phyloP scores from a whole-genome alignment of 2,888 invertebrate species.

The Hypsopygia costalis region DNA sequence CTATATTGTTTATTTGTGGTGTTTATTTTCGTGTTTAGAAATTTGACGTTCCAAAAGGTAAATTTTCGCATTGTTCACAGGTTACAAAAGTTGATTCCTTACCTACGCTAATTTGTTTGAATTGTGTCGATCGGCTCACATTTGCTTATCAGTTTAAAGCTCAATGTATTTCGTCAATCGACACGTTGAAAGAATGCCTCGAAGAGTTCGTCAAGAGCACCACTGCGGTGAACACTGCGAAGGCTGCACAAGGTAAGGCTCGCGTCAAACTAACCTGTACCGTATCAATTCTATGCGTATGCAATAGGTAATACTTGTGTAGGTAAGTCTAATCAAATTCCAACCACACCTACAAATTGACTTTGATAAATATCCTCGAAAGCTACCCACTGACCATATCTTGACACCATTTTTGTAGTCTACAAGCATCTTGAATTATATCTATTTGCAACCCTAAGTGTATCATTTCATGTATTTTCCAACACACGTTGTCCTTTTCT shows the following conservation, averaged over 20 bases:
- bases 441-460: too few species aligned
- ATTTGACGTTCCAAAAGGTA: conserved; percentile 64
- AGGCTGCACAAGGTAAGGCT: conserved; percentile 48
- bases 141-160: conserved; percentile 74
- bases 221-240: conserved; percentile 45
- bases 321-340: too few species aligned
- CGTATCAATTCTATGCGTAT: too few species aligned
- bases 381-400: too few species aligned
- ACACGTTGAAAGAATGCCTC: conserved; percentile 71
- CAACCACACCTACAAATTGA: too few species aligned
- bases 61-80: conserved; percentile 41
- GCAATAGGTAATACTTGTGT: too few species aligned
- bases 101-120: conserved; percentile 72
- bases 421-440: too few species aligned
- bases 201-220: conserved; percentile 68
- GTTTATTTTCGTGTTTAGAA: conserved; percentile 52
- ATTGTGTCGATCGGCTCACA: conserved; percentile 71
- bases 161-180: conserved; percentile 70
- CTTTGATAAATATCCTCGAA: too few species aligned
- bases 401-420: too few species aligned
- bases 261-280: conserved; percentile 12
- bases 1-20: conserved; percentile 58
- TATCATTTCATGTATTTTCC: too few species aligned
- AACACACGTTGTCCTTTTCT: too few species aligned
- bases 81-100: conserved; percentile 66